Conservation (phyloP, 2,797 vertebrate species). For the Darevskia nairensis region DNA sequence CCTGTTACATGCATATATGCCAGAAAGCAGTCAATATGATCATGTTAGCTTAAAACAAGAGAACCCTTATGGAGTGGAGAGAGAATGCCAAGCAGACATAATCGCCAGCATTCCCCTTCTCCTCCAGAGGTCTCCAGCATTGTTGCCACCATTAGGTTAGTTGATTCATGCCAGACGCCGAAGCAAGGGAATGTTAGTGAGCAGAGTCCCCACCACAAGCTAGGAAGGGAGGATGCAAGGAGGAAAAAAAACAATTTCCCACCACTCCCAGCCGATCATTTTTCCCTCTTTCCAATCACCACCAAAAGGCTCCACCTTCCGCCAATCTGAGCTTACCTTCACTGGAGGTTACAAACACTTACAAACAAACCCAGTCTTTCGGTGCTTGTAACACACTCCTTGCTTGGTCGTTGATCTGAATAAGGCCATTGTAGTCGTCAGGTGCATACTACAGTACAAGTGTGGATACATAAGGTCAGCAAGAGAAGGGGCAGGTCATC, state of each 20-base stretch:
- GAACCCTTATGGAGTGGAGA: slow-evolving; percentile 9
- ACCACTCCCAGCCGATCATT: slow-evolving; percentile 40
- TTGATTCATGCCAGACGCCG: slow-evolving; percentile 48
- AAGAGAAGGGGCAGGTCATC: slow-evolving; percentile 54
- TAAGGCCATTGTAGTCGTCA: slow-evolving; percentile 93
- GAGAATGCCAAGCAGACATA: slow-evolving; percentile 2
- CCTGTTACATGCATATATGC: slow-evolving; percentile 4
- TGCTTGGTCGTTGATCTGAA: slow-evolving; percentile 94
- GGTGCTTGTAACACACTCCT: slow-evolving; percentile 94
- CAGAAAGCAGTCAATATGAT: background rate
- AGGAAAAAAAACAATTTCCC: background rate
- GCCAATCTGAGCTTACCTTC: slow-evolving; percentile 85
- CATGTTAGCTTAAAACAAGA: background rate
- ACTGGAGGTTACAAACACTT: slow-evolving; percentile 78
- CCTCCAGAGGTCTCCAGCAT: background rate
- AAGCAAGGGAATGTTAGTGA: slow-evolving; percentile 60
- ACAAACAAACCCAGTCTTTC: slow-evolving; percentile 99
- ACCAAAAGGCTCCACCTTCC: slow-evolving; percentile 38
- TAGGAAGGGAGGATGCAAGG: background rate
- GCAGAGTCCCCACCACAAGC: slow-evolving; percentile 53
- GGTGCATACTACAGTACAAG: slow-evolving; percentile 91
- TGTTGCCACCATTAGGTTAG: slow-evolving; percentile 40
- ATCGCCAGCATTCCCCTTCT: slow-evolving; percentile 18
- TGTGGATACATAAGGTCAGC: slow-evolving; percentile 73
- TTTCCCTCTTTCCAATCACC: slow-evolving; percentile 52